These are phyloP conservation scores for Leptodactylus fallax DNA, from an alignment of 2,797 vertebrate species.

Conservation along the genomic window DNA sequence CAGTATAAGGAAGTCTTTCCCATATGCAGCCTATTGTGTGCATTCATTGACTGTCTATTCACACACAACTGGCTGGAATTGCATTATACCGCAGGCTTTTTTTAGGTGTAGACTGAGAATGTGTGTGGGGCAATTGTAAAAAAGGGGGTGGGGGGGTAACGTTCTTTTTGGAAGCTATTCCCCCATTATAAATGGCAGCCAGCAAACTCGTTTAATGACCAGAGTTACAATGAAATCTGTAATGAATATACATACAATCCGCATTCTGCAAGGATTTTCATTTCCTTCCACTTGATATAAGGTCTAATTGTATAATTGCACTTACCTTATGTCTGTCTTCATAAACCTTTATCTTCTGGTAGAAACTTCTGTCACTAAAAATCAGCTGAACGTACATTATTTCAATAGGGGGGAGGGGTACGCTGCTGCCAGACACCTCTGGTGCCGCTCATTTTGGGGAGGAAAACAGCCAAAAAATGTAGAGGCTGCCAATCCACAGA, in stretches of 20 bases:
- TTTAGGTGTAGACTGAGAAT: slow-evolving; percentile 57
- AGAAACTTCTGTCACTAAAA: not conserved
- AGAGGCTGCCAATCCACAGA: not conserved
- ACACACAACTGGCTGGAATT: slow-evolving; percentile 72
- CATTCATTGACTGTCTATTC: slow-evolving; percentile 79
- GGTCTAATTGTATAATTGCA: not conserved
- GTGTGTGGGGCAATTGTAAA: slow-evolving; percentile 48
- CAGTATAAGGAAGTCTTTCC: slow-evolving; percentile 68
- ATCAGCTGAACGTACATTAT: not conserved
- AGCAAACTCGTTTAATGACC: slow-evolving; percentile 36
- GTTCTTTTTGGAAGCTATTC: slow-evolving; percentile 48
- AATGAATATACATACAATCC: not conserved
- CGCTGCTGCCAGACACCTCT: slow-evolving; percentile 1
- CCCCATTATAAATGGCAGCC: slow-evolving; percentile 42
- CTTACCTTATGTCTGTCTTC: not conserved
- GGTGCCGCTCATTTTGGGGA: not conserved
- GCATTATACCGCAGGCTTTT: slow-evolving; percentile 69
- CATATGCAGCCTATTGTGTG: slow-evolving; percentile 77
- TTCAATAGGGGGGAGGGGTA: not conserved
- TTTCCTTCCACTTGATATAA: slow-evolving; percentile 8
- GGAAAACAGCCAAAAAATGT: slow-evolving; percentile 12
- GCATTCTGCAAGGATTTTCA: not conserved
- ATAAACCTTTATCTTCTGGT: not conserved
- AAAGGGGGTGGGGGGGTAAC: not conserved
- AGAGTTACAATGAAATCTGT: slow-evolving; percentile 20